Evolutionary conservation across 2,113 vertebrate genomes (phyloP).

Genomic region (Micronycteris hirsuta): DNA sequence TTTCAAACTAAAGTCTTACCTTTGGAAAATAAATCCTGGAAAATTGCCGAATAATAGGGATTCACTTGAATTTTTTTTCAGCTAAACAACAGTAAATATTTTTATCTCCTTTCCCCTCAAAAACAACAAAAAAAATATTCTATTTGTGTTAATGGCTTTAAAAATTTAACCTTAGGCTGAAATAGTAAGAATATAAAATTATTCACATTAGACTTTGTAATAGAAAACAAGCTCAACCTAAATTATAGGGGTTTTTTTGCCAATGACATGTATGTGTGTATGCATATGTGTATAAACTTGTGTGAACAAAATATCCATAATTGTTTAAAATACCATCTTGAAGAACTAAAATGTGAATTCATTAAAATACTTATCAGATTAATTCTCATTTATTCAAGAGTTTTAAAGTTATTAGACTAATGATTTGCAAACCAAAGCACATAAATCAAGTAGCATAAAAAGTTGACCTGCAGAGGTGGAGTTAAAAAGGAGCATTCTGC

Average conservation of each 20-base stretch:
- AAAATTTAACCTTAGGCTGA: background rate
- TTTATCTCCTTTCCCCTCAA: background rate
- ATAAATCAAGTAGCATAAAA: conserved; percentile 2
- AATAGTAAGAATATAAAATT: conserved; percentile 29
- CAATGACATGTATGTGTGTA: background rate
- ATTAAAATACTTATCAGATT: background rate
- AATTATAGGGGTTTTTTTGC: background rate
- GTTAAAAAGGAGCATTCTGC: background rate
- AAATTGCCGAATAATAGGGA: background rate
- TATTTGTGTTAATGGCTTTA: background rate
- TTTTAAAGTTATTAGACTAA: background rate
- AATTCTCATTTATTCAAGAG: background rate
- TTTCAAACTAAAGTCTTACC: background rate
- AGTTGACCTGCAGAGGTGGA: background rate
- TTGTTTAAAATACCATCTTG: conserved; percentile 14
- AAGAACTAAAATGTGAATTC: background rate
- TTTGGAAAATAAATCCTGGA: conserved; percentile 27
- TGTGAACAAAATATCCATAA: conserved; percentile 21
- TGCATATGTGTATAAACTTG: background rate
- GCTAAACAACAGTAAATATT: background rate
- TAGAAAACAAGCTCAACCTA: background rate
- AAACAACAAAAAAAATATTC: conserved; percentile 19
- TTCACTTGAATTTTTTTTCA: conserved; percentile 23
- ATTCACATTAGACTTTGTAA: background rate
- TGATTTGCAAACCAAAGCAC: background rate